Percentiles rank a stretch among this genome's conserved stretches.
These are phyloP conservation scores for Synergus umbraculus DNA, from an alignment of 2,888 invertebrate genomes.

Conservation along the genomic window DNA sequence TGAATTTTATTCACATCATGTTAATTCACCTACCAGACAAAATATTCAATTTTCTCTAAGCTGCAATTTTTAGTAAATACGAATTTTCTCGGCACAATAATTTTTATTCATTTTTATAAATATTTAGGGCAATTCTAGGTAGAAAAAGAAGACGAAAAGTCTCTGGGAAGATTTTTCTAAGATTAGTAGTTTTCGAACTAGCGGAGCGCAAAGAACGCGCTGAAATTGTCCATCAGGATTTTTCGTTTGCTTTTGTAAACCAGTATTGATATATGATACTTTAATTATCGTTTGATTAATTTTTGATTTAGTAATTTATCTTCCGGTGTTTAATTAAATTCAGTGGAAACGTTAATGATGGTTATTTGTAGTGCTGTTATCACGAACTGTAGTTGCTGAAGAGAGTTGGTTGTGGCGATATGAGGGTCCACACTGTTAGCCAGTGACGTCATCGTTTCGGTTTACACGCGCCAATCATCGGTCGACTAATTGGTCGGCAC, in stretches of 20 bases:
- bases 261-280: not conserved
- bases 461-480: constrained; percentile 76
- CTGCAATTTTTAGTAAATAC: too few species aligned
- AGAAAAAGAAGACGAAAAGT: too few species aligned
- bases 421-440: constrained; percentile 55
- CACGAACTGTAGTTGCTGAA: not conserved
- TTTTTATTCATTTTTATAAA: too few species aligned
- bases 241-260: not conserved
- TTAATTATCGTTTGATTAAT: not conserved
- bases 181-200: not conserved
- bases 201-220: not conserved
- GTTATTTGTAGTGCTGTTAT: not conserved
- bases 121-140: too few species aligned
- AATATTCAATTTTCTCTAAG: too few species aligned
- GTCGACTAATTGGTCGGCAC: constrained; percentile 74
- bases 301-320: not conserved
- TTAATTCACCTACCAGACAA: not conserved
- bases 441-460: constrained; percentile 73
- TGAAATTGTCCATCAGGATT: not conserved
- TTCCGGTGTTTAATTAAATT: not conserved
- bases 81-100: too few species aligned
- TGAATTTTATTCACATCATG: not conserved
- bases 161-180: too few species aligned
- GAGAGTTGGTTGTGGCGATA: constrained; percentile 46
- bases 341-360: not conserved